A percentile compares a stretch with the other conserved stretches of the same genome.
Evolutionary conservation across 2,888 invertebrate species (phyloP).

Genomic region (Corythucha ciliata): DNA sequence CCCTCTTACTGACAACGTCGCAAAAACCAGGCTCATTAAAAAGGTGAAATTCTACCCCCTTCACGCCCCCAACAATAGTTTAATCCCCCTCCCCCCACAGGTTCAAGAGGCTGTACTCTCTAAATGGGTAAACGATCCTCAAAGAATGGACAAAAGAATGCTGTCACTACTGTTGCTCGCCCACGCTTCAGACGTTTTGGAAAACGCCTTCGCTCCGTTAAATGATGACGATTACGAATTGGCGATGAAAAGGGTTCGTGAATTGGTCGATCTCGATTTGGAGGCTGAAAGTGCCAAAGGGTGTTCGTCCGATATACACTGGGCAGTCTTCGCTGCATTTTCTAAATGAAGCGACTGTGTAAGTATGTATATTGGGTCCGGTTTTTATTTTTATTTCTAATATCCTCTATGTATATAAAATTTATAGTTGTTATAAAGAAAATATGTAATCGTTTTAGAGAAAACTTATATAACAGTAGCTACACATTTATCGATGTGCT

Average conservation of each 20-base stretch:
- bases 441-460: too few species aligned
- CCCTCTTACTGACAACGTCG: slow-evolving; percentile 88
- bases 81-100: slow-evolving; percentile 43
- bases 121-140: slow-evolving; percentile 95
- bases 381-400: too few species aligned
- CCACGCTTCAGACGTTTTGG: slow-evolving; percentile 96
- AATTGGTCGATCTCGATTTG: slow-evolving; percentile 91
- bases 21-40: slow-evolving; percentile 93
- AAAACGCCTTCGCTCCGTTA: slow-evolving; percentile 97
- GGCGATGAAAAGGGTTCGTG: slow-evolving; percentile 93
- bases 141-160: slow-evolving; percentile 92
- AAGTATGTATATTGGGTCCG: too few species aligned
- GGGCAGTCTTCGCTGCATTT: slow-evolving; percentile 98
- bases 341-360: too few species aligned
- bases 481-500: too few species aligned
- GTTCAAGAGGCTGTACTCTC: slow-evolving; percentile 95
- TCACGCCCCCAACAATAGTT: not conserved
- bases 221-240: slow-evolving; percentile 96
- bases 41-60: slow-evolving; percentile 52
- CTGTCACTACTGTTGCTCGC: slow-evolving; percentile 89
- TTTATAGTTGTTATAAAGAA: too few species aligned
- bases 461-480: too few species aligned
- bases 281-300: slow-evolving; percentile 86
- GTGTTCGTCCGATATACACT: slow-evolving; percentile 85
- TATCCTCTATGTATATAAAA: too few species aligned